Evolutionary conservation across 2,113 vertebrate species (phyloP).

Genomic region (Nyctibius bracteatus): DNA sequence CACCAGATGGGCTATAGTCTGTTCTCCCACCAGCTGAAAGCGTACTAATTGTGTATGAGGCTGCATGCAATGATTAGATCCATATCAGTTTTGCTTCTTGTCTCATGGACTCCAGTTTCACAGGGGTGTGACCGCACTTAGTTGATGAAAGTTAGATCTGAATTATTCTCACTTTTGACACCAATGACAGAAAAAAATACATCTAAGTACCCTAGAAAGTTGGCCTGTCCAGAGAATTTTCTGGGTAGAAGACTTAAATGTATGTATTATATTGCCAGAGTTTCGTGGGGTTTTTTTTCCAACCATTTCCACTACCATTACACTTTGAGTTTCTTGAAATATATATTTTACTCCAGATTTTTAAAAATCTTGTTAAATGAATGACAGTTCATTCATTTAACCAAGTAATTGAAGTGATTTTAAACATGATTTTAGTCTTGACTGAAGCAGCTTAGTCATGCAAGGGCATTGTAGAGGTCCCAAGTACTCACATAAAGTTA

Average conservation of each 20-base stretch:
- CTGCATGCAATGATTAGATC: background rate
- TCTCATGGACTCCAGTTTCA: rapidly evolving
- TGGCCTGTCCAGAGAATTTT: background rate
- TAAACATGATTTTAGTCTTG: background rate
- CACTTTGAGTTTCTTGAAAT: background rate
- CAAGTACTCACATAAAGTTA: background rate
- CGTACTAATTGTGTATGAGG: background rate
- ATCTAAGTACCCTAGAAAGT: background rate
- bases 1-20: background rate
- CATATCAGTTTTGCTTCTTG: background rate
- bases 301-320: background rate
- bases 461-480: background rate
- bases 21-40: rapidly evolving
- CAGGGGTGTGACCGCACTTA: rapidly evolving
- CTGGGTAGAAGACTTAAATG: background rate
- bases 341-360: background rate
- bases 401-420: background rate
- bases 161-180: background rate
- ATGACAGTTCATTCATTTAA: background rate
- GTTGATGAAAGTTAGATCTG: background rate
- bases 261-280: background rate
- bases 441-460: background rate
- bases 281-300: rapidly evolving
- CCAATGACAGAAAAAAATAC: background rate
- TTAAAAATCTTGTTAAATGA: background rate